phyloP scores from a whole-genome alignment of 2,113 vertebrate genomes.

The Myiopsitta monachus region DNA sequence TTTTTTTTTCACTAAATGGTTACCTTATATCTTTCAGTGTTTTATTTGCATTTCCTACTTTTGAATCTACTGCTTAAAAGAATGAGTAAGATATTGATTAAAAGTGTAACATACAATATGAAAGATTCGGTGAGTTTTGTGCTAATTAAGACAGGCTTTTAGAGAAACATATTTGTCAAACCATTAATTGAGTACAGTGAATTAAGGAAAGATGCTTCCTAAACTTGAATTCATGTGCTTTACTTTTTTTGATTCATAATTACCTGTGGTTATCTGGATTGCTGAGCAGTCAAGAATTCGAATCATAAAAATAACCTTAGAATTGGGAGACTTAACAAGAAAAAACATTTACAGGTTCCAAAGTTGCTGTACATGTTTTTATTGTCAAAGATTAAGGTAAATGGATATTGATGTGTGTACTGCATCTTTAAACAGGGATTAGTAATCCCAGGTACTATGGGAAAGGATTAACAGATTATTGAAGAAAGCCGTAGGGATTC shows the following conservation, averaged over 20 bases:
- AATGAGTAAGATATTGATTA: neutral
- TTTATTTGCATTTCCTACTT: neutral
- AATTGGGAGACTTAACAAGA: neutral
- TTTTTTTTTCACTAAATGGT: neutral
- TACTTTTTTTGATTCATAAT: neutral
- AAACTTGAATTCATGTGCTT: neutral
- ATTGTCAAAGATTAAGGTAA: neutral
- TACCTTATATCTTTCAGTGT: neutral
- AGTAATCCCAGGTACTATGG: neutral
- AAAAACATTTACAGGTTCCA: neutral
- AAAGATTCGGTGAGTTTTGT: neutral
- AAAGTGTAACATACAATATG: neutral
- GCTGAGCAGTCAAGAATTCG: neutral
- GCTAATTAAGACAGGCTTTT: neutral
- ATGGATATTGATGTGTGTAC: neutral
- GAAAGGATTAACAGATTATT: neutral
- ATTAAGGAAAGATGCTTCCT: neutral
- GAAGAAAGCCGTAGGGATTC: neutral
- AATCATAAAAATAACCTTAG: neutral
- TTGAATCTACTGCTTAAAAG: neutral
- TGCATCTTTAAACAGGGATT: neutral
- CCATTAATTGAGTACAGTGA: neutral
- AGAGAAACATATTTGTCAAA: neutral
- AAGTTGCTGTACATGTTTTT: neutral
- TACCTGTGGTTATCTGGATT: neutral